Evolutionary conservation across 2,113 vertebrate species (phyloP).

Genomic region (Progne subis): DNA sequence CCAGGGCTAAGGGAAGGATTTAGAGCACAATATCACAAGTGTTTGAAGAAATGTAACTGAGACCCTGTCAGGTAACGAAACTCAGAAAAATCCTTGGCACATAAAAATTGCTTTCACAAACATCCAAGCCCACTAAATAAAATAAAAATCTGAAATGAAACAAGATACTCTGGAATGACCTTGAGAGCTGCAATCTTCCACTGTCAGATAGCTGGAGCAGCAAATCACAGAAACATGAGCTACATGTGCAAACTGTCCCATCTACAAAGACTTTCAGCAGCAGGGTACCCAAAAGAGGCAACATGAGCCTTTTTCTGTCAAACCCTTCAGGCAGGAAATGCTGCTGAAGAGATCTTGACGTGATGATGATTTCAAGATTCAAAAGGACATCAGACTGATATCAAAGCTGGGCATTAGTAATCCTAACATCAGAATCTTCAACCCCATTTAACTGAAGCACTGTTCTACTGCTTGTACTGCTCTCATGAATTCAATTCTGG

Average conservation of each 20-base stretch:
- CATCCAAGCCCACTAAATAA: slow-evolving; percentile 15
- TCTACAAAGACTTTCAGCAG: neutral
- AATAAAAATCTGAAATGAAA: slow-evolving; percentile 32
- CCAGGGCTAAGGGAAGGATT: neutral
- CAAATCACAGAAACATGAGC: neutral
- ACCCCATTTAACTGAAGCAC: neutral
- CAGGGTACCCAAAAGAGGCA: neutral
- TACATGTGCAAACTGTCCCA: neutral
- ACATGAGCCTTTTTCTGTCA: neutral
- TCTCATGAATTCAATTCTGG: neutral
- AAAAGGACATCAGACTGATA: neutral
- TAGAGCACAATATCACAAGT: neutral
- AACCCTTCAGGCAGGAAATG: neutral
- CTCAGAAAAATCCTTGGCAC: slow-evolving; percentile 4
- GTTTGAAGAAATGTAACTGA: slow-evolving; percentile 15
- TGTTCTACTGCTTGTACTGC: neutral
- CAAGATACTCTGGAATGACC: neutral
- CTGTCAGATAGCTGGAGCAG: neutral
- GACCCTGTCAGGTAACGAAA: slow-evolving; percentile 19
- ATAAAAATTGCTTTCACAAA: slow-evolving; percentile 37
- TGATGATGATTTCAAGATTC: neutral
- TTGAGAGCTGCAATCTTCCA: neutral
- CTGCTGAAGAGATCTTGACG: neutral
- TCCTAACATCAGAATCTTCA: neutral
- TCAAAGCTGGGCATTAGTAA: neutral